Conservation (phyloP, 2,113 vertebrate species). For the zebrafish (Danio rerio) region GRCz12tu NC_133185.1:30439501-30440000, state of each 20-base stretch:
- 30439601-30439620: too few relatives aligned
- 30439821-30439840: not conserved
- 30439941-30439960: not conserved
- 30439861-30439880: conserved; percentile 26
- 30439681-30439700: not conserved
- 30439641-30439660: not conserved
- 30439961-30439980: conserved; percentile 30
- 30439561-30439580: too few relatives aligned
- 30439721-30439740: not conserved
- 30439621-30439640: too few relatives aligned
- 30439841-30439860: conserved; percentile 9
- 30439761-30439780: not conserved
- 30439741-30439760: not conserved
- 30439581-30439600: too few relatives aligned
- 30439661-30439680: not conserved
- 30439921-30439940: conserved; percentile 1
- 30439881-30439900: conserved; percentile 21
- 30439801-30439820: not conserved
- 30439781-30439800: not conserved
- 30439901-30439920: conserved; percentile 27
- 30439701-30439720: not conserved
- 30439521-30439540: too few relatives aligned
- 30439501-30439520: too few relatives aligned
- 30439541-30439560: too few relatives aligned
- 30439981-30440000: conserved; percentile 15